phyloP scores from a whole-genome alignment of 2,888 invertebrate genomes.

The Drosophila paranaensis region DNA sequence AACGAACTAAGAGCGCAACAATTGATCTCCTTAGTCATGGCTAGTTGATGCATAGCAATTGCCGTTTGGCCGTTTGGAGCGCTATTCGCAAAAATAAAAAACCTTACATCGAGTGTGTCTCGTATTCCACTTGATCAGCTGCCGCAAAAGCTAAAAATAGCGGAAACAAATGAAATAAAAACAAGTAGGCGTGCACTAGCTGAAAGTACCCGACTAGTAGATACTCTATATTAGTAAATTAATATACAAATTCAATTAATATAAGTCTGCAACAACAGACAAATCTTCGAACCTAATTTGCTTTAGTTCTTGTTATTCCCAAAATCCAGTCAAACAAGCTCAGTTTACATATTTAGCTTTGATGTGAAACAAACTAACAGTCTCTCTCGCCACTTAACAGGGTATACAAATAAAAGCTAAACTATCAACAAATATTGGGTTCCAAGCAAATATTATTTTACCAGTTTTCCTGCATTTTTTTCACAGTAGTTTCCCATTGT shows the following conservation, averaged over 20 bases:
- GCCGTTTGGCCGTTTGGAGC: constrained; percentile 4
- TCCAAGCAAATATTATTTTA: constrained; percentile 64
- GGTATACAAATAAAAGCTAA: neutral
- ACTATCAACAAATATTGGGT: constrained; percentile 61
- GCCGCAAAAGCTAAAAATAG: constrained; percentile 13
- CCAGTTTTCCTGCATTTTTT: constrained; percentile 12
- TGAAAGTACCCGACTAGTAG: neutral
- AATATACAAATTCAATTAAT: neutral
- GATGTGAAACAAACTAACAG: neutral
- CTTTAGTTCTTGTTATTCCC: no score
- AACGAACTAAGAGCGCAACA: constrained; percentile 4
- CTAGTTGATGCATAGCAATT: constrained; percentile 1
- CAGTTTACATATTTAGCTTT: neutral
- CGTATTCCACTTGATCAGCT: constrained; percentile 21
- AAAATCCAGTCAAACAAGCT: neutral
- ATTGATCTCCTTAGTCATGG: constrained; percentile 29
- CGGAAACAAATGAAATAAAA: constrained; percentile 19
- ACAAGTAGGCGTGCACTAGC: neutral
- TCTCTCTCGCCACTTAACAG: neutral
- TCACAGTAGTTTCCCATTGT: constrained; percentile 14
- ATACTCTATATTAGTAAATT: neutral
- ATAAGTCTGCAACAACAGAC: no score
- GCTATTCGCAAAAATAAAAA: constrained; percentile 4
- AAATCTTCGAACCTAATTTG: no score
- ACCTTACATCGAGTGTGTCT: neutral